Evolutionary conservation across 2,888 invertebrate genomes (phyloP).

Genomic region (Andricus quercusramuli): DNA sequence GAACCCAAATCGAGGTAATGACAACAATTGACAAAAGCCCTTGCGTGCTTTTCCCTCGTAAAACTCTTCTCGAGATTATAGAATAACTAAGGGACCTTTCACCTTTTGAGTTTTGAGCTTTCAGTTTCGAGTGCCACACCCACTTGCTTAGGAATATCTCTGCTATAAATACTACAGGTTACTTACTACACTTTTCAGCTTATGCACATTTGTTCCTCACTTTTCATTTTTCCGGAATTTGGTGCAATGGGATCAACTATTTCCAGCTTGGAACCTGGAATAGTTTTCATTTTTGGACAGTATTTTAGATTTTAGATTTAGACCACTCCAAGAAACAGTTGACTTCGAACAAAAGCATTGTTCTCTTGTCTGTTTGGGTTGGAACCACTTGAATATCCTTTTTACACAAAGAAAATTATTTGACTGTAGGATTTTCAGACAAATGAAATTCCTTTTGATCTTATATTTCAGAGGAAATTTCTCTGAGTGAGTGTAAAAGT

Average conservation of each 20-base stretch:
- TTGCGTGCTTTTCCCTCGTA: neutral
- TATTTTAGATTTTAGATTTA: no score
- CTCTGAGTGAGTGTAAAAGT: no score
- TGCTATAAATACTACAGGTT: neutral
- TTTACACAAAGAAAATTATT: no score
- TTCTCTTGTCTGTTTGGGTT: no score
- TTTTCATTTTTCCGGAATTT: neutral
- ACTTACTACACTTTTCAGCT: neutral
- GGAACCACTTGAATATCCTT: no score
- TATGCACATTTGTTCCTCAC: neutral
- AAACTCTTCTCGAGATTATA: neutral
- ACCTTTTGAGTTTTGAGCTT: neutral
- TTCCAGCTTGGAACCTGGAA: no score
- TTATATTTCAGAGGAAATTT: no score
- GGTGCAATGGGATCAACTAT: neutral
- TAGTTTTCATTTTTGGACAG: no score
- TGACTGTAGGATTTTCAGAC: no score
- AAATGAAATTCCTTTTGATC: no score
- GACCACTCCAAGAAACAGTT: no score
- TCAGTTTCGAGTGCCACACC: neutral
- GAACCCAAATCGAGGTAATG: neutral
- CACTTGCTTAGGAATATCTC: constrained; percentile 21
- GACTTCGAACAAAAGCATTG: no score
- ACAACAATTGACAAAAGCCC: neutral
- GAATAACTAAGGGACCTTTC: neutral